phyloP scores from a whole-genome alignment of 2,113 vertebrate species.

The Nanorana parkeri region DNA sequence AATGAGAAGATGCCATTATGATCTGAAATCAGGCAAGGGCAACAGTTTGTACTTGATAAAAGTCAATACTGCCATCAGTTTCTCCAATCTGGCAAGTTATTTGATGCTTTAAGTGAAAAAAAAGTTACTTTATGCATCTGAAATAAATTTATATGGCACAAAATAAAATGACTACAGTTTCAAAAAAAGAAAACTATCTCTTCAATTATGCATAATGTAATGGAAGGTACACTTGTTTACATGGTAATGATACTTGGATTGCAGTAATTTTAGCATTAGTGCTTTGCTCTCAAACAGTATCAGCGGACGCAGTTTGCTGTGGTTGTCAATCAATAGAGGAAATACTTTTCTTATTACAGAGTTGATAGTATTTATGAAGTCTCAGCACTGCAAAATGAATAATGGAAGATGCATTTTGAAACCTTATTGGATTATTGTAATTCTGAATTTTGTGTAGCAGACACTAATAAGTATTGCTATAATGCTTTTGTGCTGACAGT shows the following conservation, averaged over 20 bases:
- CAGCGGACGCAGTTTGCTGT: conserved; percentile 23
- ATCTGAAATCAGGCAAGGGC: too few relatives aligned
- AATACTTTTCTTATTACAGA: conserved; percentile 35
- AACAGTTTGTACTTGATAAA: too few relatives aligned
- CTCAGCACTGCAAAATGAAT: conserved; percentile 7
- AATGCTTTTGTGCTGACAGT: background rate
- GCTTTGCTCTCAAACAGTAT: conserved; percentile 16
- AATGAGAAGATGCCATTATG: too few relatives aligned
- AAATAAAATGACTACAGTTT: conserved; percentile 38
- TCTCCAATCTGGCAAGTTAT: too few relatives aligned
- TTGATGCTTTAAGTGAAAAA: background rate
- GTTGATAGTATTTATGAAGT: conserved; percentile 1
- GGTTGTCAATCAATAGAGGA: conserved; percentile 52
- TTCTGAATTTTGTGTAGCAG: background rate
- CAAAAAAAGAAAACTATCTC: conserved; percentile 18
- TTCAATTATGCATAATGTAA: conserved; percentile 51
- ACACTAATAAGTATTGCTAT: background rate
- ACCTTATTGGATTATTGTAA: background rate
- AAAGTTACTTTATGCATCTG: background rate
- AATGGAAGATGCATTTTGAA: background rate
- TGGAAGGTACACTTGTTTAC: conserved; percentile 33
- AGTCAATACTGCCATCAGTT: too few relatives aligned
- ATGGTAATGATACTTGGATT: conserved; percentile 32
- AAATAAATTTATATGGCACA: background rate
- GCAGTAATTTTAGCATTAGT: conserved; percentile 37